Evolutionary conservation across 1,140 invertebrate genomes (phyloP).

Genomic region (Trichoplusia ni): DNA sequence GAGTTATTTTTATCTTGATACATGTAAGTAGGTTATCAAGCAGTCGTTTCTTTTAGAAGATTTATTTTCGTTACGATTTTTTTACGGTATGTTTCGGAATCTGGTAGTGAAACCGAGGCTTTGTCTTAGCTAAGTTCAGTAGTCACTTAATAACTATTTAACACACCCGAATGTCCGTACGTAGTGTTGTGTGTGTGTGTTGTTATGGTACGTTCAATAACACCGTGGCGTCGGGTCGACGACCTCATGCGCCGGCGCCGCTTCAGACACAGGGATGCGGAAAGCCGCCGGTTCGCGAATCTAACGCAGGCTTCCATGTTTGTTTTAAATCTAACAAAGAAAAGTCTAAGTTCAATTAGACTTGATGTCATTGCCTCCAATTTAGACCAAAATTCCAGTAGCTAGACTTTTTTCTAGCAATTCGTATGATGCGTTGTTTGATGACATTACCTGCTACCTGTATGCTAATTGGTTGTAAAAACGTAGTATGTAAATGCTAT

Average conservation of each 20-base stretch:
- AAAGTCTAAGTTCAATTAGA: slow-evolving; percentile 11
- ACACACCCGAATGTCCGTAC: slow-evolving; percentile 29
- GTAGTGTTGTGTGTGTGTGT: slow-evolving; percentile 40
- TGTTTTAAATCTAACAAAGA: slow-evolving; percentile 4
- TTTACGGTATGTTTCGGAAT: not conserved
- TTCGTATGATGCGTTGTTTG: too few species aligned
- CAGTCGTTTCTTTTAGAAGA: not conserved
- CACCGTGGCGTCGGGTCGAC: slow-evolving; percentile 68
- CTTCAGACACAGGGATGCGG: slow-evolving; percentile 56
- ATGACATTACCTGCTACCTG: slow-evolving; percentile 8
- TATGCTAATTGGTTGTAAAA: not conserved
- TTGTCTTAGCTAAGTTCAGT: slow-evolving; percentile 38
- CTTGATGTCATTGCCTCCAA: slow-evolving; percentile 7
- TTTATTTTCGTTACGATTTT: not conserved
- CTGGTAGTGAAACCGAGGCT: not conserved
- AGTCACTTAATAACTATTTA: slow-evolving; percentile 42
- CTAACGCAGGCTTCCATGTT: slow-evolving; percentile 43
- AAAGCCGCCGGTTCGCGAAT: slow-evolving; percentile 55
- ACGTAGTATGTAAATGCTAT: not conserved
- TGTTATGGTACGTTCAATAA: slow-evolving; percentile 72
- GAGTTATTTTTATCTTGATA: not conserved
- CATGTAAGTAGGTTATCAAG: not conserved
- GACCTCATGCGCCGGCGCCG: slow-evolving; percentile 68
- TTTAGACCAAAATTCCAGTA: not conserved
- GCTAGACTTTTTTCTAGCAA: not conserved